A percentile compares a stretch with the other conserved stretches of the same genome.
Conservation (phyloP, 2,113 vertebrate species). For the Bambusicola thoracicus region DNA sequence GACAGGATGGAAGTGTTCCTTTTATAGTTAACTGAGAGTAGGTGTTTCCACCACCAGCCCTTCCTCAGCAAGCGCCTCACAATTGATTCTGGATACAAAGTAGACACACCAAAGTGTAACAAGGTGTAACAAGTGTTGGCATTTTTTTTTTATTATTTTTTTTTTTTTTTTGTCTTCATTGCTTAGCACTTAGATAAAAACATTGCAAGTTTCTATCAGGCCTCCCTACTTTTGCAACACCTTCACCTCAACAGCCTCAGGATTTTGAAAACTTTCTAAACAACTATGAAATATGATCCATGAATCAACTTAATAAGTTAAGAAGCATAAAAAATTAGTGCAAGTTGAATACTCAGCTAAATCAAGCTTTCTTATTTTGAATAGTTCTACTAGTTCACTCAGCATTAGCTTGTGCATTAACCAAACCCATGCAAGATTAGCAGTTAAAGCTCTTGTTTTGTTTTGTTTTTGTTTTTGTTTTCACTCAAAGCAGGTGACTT, state of each 20-base stretch:
- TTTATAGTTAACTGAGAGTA: rapidly evolving
- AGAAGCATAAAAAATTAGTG: neutral
- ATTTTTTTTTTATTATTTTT: too few species aligned
- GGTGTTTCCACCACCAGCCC: neutral
- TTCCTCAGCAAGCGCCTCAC: neutral
- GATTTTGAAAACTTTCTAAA: neutral
- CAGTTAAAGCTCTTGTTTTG: neutral
- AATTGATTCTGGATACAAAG: neutral
- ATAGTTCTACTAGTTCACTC: neutral
- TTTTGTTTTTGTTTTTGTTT: neutral
- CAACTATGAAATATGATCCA: neutral
- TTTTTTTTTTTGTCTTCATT: neutral
- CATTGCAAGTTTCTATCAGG: neutral
- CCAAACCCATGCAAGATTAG: neutral
- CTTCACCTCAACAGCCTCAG: neutral
- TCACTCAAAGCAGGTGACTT: neutral
- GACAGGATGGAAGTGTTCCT: neutral
- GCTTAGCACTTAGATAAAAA: neutral
- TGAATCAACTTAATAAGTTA: neutral
- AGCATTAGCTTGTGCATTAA: neutral
- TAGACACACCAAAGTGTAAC: neutral
- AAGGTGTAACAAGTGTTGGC: neutral
- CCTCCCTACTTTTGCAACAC: neutral
- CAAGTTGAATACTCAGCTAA: neutral
- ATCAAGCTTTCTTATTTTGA: neutral